These are phyloP conservation scores for Nomada lathburiana DNA, from an alignment of 2,888 invertebrate genomes.

Conservation along the genomic window DNA sequence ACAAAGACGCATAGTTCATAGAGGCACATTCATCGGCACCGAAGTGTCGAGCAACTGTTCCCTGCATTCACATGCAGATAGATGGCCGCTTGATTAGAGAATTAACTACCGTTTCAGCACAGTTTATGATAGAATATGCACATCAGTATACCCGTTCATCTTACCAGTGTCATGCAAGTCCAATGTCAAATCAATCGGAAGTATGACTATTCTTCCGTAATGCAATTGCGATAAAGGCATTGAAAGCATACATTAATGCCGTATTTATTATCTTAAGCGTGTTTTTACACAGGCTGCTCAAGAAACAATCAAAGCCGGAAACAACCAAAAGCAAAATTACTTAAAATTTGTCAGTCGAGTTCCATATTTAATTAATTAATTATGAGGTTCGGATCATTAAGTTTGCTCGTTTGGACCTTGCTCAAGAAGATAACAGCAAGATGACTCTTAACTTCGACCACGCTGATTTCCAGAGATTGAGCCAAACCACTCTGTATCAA, in stretches of 20 bases:
- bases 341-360: too few relatives aligned
- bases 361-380: too few relatives aligned
- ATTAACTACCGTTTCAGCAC: slow-evolving; percentile 63
- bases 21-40: slow-evolving; percentile 45
- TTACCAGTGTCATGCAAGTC: background rate
- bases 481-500: too few relatives aligned
- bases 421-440: too few relatives aligned
- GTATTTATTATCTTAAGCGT: too few relatives aligned
- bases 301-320: too few relatives aligned
- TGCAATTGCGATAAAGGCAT: background rate
- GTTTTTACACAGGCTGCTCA: too few relatives aligned
- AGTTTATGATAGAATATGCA: slow-evolving; percentile 23
- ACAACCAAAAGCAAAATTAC: too few relatives aligned
- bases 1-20: slow-evolving; percentile 46
- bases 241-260: slow-evolving; percentile 14
- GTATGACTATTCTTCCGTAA: background rate
- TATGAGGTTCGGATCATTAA: too few relatives aligned
- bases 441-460: too few relatives aligned
- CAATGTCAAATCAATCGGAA: background rate
- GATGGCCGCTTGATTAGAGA: slow-evolving; percentile 73
- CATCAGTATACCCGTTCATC: slow-evolving; percentile 10
- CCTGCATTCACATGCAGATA: slow-evolving; percentile 73
- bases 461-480: too few relatives aligned
- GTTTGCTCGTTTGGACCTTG: too few relatives aligned
- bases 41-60: slow-evolving; percentile 40